Evolutionary conservation across 2,888 invertebrate genomes (phyloP), one percentile per base, ranked within the genome.

Genomic region (Macaria liturata): DNA sequence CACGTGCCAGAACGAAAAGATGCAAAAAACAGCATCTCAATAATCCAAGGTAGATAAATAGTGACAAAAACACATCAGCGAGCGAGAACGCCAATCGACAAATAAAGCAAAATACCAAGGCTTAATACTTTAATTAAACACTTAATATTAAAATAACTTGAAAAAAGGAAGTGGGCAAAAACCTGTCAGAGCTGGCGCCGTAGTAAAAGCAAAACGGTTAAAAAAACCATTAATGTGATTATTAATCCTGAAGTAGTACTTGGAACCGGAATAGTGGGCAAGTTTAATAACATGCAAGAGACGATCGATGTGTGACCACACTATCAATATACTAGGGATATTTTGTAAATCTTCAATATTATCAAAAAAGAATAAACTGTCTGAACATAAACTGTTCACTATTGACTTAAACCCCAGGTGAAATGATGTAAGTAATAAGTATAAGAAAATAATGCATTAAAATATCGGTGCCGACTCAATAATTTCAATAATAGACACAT

Each of bases 201-300:
- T 67, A 65, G 78, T 73, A 73, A 76, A 65, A 67, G 59, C 60
- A 75, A 78, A 79, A 78, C 62, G 62, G 65, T 65, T 67, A 64
- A 70, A 71, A 77, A 75, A 76, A 42, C 39, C 76, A 74, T 74
- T 80, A 75, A 84, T 81, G 78, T 84, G 80, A 87, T 87, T 86
- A 87, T 88, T 85, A 86, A 84, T 82, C 75, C 71, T 69, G 72
- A 70, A 69, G 70, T 72, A 66, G 70, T 69, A 69, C 67, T 67
- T 65, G 70, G 69, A 83, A 85, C 84, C 80, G 78, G 85, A 79
- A 78, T 81, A 69, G 66, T 67, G 74, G 71, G 74, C 79, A 76
- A 72, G 64, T 72, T 75, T 78, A 78, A 78, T 77, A 74, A 72
- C 68, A 69, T 71, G 70, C 68, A 72, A 59, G 67, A 70, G 71